Base-by-base conservation (phyloP, 2,113 vertebrate species). In the Excalfactoria chinensis region DNA sequence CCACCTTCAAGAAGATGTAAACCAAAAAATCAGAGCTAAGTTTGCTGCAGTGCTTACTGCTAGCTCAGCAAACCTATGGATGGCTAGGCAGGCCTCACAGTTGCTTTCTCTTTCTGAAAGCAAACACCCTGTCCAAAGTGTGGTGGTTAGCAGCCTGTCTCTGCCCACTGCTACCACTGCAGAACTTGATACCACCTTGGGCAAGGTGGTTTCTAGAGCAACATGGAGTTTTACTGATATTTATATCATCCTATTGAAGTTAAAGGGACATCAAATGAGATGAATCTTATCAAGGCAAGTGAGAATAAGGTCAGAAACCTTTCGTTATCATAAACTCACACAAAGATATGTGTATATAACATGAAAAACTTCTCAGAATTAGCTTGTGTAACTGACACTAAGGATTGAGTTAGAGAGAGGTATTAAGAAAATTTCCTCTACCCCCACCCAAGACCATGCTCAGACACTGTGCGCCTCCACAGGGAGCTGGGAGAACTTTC, bases 21-120 rank as follows among this genome's bases (percentile, higher is more conserved):
- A 46, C n/a, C 28, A 63, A 55, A 89, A 66, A 34, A 59, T 67
- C 16, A 79, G 35, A 73, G 30, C 56, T 85, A 71, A 40, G 13
- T 48, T n/a, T 60, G 20, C 34, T 13, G 17, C 56, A 40, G 11
- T 2, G 12, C 32, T 53, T 0, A 0, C 40, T 75, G 43, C 35
- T 35, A 76, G 32, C 25, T 66, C 15, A 60, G 37, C 2, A 0
- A 4, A 16, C 35, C 43, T 10, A 1, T 58, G 66, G 26, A 16
- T 0, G 2, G 6, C 55, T 76, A 23, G 1, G 1, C 51, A 46
- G 35, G 58, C 19, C 40, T 46, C 69, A 48, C 18, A 28, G 25
- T 48, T 69, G 55, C 6, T 20, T 9, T 34, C 11, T 51, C 30
- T 37, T 59, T 53, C 68, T 35, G 13, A 53, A 86, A 37, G 28